Base-by-base conservation (phyloP, 1,140 invertebrate species). In the Hycleus cichorii region DNA sequence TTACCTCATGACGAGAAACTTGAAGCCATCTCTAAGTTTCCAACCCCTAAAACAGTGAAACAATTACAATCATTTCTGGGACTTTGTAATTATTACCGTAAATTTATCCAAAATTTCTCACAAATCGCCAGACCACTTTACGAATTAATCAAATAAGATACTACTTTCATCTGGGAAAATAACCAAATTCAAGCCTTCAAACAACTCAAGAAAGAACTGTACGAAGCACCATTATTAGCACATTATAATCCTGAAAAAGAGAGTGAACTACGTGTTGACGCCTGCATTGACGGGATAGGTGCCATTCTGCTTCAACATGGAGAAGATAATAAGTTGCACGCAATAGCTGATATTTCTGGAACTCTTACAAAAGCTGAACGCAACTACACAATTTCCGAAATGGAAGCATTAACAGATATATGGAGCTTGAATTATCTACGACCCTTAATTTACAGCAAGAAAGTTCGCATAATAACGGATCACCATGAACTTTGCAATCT, bases 401-500 rank as follows among this genome's bases (percentile, higher is more conserved):
- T 46, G 5, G 44, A 11, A 7, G n/a, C 5, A 1, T 11, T 46
- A 2, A 25, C 6, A 6, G 11, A 1, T 39, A 26, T 39, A 1
- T 50, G 38, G 27, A 6, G n/a, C 2, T 46, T 51, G n/a, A 1
- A 18, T 3, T 54, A 54, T 44, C 18, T 54, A 11, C 42, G 44
- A 25, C 51, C 44, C 11, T 25, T 54, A 25, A 32, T 54, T 8
- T 44, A 45, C 10, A 42, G 40, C 10, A 56, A 40, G 24, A 45
- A 32, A 9, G 44, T 56, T 11, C 24, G 32, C 11, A 58, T 76
- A 3, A 50, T 66, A 1, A 66, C 55, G 3, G 69, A 71, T 55
- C 77, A 80, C 53, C 71, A 76, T 45, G 75, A 78, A 0, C 47
- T 80, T 12, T 63, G 62, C 24, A 80, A 73, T 71, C 61, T 81